Base-by-base conservation (phyloP, 2,888 invertebrate species). In the Mellilla xanthometata region DNA sequence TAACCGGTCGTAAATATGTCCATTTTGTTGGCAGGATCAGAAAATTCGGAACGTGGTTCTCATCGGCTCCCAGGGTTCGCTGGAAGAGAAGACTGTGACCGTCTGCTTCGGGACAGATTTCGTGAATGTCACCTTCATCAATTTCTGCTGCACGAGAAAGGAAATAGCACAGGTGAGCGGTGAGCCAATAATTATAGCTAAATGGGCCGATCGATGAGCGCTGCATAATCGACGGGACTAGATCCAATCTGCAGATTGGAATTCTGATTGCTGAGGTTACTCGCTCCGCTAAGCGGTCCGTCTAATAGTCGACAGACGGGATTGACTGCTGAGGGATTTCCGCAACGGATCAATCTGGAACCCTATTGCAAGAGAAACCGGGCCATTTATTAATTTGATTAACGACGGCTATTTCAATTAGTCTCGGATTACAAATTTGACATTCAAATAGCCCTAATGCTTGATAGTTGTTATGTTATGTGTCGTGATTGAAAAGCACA, bases 81-180 rank as follows among this genome's bases (percentile, higher is more conserved):
- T 98, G 60, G 98, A 98, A 81, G 98, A 98, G 72, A 98, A 97
- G 88, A 98, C 97, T 22, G 94, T 98, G 53, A 96, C 97, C 26
- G 94, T 99, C 51, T 96, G 96, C 72, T 94, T 95, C 79, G 97
- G 97, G 47, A 93, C 95, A 15, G 98, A 98, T 89, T 97, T 98
- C 90, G 97, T 98, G 59, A 98, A 97, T 84, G 92, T 98, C 64
- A 94, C 93, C 62, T 97, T 96, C 85, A 93, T 97, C 67, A 98
- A 98, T 91, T 98, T 99, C 90, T 97, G 97, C 88, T 96, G 97
- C 82, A 95, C 95, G 39, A 94, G 94, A 70, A 95, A 94, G 76
- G 97, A 98, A 76, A 96, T 96, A 62, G 97, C 97, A 39, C 95
- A 94, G 92, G 95, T 95, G 54, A 63, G 58, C 27, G 36, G 26